Conservation (phyloP, 2,113 vertebrate genomes). For the Synodontis membranacea region DNA sequence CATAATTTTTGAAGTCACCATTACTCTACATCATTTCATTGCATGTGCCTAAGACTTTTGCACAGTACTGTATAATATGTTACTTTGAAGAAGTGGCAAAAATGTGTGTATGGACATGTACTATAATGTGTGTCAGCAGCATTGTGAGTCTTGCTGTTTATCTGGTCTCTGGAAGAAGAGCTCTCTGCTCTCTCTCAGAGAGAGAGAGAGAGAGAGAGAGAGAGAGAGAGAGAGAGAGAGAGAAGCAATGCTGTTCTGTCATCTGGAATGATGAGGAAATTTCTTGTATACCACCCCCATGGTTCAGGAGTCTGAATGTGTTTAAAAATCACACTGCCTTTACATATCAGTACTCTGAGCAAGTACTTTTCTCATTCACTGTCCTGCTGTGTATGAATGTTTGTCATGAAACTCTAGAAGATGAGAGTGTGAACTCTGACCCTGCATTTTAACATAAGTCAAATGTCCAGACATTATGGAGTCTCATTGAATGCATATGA, state of each 20-base stretch:
- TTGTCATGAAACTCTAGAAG: conserved; percentile 38
- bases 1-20: too few species aligned
- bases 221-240: not conserved
- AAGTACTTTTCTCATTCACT: conserved; percentile 12
- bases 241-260: not conserved
- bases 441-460: conserved; percentile 42
- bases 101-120: conserved; percentile 48
- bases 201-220: not conserved
- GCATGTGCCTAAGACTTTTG: too few species aligned
- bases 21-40: too few species aligned
- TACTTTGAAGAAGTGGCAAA: not conserved
- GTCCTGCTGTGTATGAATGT: conserved; percentile 35
- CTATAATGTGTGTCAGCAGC: conserved; percentile 54
- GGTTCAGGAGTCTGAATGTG: not conserved
- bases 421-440: conserved; percentile 56
- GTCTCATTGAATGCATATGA: conserved; percentile 49
- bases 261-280: conserved; percentile 28
- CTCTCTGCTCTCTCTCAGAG: conserved; percentile 67
- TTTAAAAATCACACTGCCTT: conserved; percentile 15
- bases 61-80: too few species aligned
- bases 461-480: conserved; percentile 53
- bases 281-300: not conserved
- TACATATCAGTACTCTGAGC: conserved; percentile 1
- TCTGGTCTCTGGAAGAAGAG: conserved; percentile 63
- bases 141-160: conserved; percentile 65